A percentile compares a stretch with the other conserved stretches of the same genome.
phyloP scores from a whole-genome alignment of 2,113 vertebrate species.

The Ploceus nigricollis region DNA sequence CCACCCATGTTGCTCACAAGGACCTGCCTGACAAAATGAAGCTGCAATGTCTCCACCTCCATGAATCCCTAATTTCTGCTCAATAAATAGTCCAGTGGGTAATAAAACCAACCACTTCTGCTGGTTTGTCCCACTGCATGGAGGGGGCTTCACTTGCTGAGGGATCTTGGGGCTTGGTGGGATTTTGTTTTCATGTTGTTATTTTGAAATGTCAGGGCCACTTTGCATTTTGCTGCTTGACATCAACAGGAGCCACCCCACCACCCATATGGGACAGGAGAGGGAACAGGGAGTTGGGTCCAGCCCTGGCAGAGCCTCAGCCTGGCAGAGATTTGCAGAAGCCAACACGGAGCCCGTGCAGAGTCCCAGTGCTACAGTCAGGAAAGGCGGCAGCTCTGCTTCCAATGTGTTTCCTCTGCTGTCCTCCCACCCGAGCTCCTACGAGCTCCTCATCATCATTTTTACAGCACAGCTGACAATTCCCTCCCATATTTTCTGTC shows the following conservation, averaged over 20 bases:
- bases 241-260: neutral
- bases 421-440: slow-evolving; percentile 61
- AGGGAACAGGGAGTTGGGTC: neutral
- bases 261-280: neutral
- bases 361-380: neutral
- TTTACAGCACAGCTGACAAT: slow-evolving; percentile 61
- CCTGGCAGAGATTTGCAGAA: neutral
- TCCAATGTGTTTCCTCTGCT: slow-evolving; percentile 51
- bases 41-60: neutral
- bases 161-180: neutral
- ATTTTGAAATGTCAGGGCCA: neutral
- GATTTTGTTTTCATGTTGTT: neutral
- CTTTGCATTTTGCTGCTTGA: neutral
- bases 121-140: neutral
- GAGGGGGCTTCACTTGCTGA: accelerated
- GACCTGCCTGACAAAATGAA: neutral
- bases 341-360: neutral
- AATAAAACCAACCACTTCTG: neutral
- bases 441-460: slow-evolving; percentile 48
- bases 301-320: neutral
- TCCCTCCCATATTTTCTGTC: slow-evolving; percentile 36
- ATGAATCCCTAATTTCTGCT: neutral
- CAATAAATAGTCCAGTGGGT: neutral
- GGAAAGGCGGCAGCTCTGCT: slow-evolving; percentile 46
- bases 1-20: neutral